These are phyloP conservation scores for Euwallacea fornicatus DNA, from an alignment of 1,140 invertebrate species.

Conservation along the genomic window DNA sequence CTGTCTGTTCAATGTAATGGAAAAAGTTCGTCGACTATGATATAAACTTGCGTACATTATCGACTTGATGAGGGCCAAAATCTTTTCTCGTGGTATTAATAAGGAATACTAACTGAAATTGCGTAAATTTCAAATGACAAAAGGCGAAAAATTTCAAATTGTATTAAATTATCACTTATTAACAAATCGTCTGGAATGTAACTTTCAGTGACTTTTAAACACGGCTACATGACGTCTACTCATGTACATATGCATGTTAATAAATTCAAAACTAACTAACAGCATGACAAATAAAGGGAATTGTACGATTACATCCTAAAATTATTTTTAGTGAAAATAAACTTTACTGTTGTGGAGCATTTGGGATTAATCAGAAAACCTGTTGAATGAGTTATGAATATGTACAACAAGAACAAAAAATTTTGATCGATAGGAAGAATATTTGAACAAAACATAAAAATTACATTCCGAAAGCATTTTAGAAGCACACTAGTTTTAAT, in stretches of 20 bases:
- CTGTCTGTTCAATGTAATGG: constrained; percentile 48
- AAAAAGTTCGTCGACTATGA: constrained; percentile 49
- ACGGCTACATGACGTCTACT: no score
- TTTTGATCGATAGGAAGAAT: constrained; percentile 1
- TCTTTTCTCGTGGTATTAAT: no score
- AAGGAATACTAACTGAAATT: no score
- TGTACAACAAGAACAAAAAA: constrained; percentile 31
- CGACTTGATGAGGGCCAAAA: no score
- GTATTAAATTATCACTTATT: no score
- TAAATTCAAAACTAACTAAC: neutral
- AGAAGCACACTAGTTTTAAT: constrained; percentile 23
- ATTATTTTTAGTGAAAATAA: constrained; percentile 25
- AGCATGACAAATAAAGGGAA: constrained; percentile 19
- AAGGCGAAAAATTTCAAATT: no score
- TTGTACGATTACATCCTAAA: constrained; percentile 25
- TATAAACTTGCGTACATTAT: constrained; percentile 41
- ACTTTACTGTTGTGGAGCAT: constrained; percentile 7
- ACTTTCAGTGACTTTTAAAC: no score
- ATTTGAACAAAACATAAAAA: constrained; percentile 25
- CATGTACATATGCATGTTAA: no score
- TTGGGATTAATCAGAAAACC: constrained; percentile 33
- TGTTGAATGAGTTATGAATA: constrained; percentile 36
- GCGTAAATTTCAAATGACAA: no score
- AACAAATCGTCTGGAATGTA: no score
- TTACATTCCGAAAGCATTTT: constrained; percentile 24